Conservation (phyloP, 1,140 invertebrate species). For the Philotrypesis tridentata region DNA sequence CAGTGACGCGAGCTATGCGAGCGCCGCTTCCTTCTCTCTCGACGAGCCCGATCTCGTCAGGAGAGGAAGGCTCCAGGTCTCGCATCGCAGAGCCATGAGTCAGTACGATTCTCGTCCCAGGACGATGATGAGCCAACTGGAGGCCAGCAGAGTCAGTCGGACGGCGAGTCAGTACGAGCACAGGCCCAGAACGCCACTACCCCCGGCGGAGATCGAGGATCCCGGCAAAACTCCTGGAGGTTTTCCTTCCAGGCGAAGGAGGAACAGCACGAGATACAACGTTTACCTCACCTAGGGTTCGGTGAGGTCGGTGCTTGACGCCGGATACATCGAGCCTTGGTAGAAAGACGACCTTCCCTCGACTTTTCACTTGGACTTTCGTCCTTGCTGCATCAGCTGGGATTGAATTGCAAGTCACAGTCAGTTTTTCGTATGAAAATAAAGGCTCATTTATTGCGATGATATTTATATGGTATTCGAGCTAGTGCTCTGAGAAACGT, state of each 20-base stretch:
- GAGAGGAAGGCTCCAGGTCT: conserved; percentile 35
- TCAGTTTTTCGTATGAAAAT: too few relatives aligned
- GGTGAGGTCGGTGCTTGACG: too few relatives aligned
- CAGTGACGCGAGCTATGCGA: not conserved
- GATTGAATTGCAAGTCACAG: too few relatives aligned
- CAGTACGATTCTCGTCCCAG: conserved; percentile 38
- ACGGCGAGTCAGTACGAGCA: not conserved
- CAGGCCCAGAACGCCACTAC: conserved; percentile 55
- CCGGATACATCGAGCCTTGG: not conserved
- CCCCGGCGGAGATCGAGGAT: conserved; percentile 54
- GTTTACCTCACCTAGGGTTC: conserved; percentile 61
- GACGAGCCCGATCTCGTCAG: not conserved
- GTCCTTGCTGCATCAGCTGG: too few relatives aligned
- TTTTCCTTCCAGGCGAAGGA: conserved; percentile 41
- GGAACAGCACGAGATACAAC: conserved; percentile 64
- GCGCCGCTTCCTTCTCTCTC: not conserved
- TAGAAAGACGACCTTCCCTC: too few relatives aligned
- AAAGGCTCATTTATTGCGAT: too few relatives aligned
- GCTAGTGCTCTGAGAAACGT: too few relatives aligned
- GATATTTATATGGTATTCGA: too few relatives aligned
- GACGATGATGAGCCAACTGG: conserved; percentile 40
- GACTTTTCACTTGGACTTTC: too few relatives aligned
- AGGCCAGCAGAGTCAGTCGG: not conserved
- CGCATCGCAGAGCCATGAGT: conserved; percentile 29
- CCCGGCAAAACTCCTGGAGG: not conserved